A percentile compares a stretch with the other conserved stretches of the same genome.
Evolutionary conservation across 2,113 vertebrate species (phyloP).

Genomic region (Lamprologus sp.): DNA sequence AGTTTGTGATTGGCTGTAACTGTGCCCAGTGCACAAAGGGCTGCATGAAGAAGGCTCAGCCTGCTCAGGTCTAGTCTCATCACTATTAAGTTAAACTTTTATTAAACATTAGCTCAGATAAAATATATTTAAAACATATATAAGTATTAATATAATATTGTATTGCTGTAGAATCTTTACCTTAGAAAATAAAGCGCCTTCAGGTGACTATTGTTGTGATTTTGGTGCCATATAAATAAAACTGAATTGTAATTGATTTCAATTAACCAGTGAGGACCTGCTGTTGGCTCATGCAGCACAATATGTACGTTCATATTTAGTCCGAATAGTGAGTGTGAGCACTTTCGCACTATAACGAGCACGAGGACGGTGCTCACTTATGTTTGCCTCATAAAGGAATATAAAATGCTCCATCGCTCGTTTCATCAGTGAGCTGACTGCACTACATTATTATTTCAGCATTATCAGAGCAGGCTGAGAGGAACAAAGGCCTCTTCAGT

Average conservation of each 20-base stretch:
- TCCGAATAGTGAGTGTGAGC: not conserved
- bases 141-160: not conserved
- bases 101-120: not conserved
- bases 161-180: not conserved
- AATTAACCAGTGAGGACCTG: not conserved
- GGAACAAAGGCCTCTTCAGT: not conserved
- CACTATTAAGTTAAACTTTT: not conserved
- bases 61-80: not conserved
- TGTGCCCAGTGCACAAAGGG: not conserved
- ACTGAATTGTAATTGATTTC: not conserved
- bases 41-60: accelerated
- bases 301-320: not conserved
- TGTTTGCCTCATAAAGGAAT: not conserved
- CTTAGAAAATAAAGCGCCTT: not conserved
- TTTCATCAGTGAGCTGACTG: not conserved
- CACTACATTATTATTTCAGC: not conserved
- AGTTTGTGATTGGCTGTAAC: not conserved
- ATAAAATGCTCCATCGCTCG: accelerated
- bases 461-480: not conserved
- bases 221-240: not conserved
- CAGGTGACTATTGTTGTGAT: not conserved
- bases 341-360: not conserved
- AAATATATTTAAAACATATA: not conserved
- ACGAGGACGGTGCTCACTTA: accelerated
- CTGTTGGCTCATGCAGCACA: not conserved